A percentile compares a stretch with the other conserved stretches of the same genome.
These are phyloP conservation scores for Craniophora ligustri DNA, from an alignment of 2,888 invertebrate genomes.

Conservation along the genomic window DNA sequence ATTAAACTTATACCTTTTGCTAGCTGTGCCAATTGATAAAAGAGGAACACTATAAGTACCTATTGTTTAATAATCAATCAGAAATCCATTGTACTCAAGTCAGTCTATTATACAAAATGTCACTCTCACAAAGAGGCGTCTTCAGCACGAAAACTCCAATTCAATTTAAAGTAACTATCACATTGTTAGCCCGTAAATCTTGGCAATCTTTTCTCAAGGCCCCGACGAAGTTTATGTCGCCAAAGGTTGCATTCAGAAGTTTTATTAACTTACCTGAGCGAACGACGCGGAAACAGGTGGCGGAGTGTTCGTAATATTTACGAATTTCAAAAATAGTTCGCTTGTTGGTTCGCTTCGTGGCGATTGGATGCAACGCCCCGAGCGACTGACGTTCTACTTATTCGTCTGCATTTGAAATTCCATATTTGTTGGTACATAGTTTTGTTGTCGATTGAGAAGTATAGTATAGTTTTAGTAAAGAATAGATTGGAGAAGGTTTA, in stretches of 20 bases:
- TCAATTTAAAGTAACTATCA: constrained; percentile 57
- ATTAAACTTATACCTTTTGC: no score
- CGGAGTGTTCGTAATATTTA: constrained; percentile 50
- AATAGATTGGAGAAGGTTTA: no score
- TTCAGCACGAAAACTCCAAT: constrained; percentile 44
- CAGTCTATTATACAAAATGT: background rate
- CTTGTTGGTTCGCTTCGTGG: constrained; percentile 57
- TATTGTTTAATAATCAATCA: no score
- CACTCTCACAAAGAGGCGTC: background rate
- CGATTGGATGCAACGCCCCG: constrained; percentile 24
- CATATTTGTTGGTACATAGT: constrained; percentile 7
- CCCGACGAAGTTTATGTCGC: constrained; percentile 53
- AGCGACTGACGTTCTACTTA: constrained; percentile 46
- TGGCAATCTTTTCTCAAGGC: constrained; percentile 38
- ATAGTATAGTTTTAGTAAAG: no score
- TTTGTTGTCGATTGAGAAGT: constrained; percentile 11
- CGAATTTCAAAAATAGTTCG: constrained; percentile 61
- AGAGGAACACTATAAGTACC: no score
- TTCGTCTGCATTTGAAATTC: constrained; percentile 38
- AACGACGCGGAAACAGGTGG: constrained; percentile 59
- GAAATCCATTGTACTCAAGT: no score
- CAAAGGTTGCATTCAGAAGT: constrained; percentile 74
- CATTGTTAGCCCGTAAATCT: constrained; percentile 58
- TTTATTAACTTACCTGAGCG: constrained; percentile 72
- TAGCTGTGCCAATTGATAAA: no score